These are phyloP conservation scores for Hirundichthys speculiger DNA, from an alignment of 2,113 vertebrate species.

Conservation along the genomic window DNA sequence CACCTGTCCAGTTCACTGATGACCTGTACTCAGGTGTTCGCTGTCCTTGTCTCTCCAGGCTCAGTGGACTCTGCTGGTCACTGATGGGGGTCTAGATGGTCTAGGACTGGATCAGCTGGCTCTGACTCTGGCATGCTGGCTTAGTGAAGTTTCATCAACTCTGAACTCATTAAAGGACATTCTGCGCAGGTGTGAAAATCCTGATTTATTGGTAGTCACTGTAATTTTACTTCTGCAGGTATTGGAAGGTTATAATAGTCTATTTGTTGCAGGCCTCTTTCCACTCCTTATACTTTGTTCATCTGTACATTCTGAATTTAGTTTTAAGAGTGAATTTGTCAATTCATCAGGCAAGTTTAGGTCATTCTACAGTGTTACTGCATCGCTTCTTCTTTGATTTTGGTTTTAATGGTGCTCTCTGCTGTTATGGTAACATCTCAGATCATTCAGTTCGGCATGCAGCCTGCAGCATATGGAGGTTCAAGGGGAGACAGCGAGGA, in stretches of 20 bases:
- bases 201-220: too few relatives aligned
- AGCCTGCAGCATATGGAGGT: constrained; percentile 75
- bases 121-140: constrained; percentile 85
- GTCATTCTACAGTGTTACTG: neutral
- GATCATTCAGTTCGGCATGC: constrained; percentile 84
- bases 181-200: constrained; percentile 70
- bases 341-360: too few relatives aligned
- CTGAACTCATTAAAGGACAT: constrained; percentile 77
- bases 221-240: too few relatives aligned
- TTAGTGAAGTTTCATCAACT: constrained; percentile 82
- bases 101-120: constrained; percentile 81
- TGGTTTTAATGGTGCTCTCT: neutral
- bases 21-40: neutral
- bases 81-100: constrained; percentile 59
- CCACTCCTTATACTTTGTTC: too few relatives aligned
- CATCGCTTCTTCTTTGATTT: neutral
- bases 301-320: too few relatives aligned
- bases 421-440: constrained; percentile 9
- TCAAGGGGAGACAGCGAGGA: constrained; percentile 75
- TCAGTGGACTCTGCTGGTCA: constrained; percentile 85
- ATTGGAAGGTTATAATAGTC: too few relatives aligned
- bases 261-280: too few relatives aligned
- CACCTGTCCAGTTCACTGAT: neutral
- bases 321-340: too few relatives aligned
- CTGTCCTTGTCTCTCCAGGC: constrained; percentile 67